These are phyloP conservation scores for human DNA, from an alignment of 2,113 vertebrate genomes.

Conservation along the genomic window GRCh38 chr5:151621501-151622000, in stretches of 20 bases:
- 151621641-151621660: neutral
- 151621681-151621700: neutral
- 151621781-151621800: neutral
- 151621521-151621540: neutral
- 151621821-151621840: neutral
- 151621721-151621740: neutral
- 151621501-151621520: neutral
- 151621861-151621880: neutral
- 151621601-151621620: neutral
- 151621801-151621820: neutral
- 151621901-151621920: accelerated
- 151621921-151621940: accelerated
- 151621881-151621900: no score
- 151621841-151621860: accelerated
- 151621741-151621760: neutral
- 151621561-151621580: neutral
- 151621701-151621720: neutral
- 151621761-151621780: neutral
- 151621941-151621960: neutral
- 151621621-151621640: neutral
- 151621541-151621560: neutral
- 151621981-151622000: neutral
- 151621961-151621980: neutral
- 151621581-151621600: neutral
- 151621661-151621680: neutral